Evolutionary conservation across 2,888 invertebrate genomes (phyloP).

Genomic region (Archaeoteleia sp.): DNA sequence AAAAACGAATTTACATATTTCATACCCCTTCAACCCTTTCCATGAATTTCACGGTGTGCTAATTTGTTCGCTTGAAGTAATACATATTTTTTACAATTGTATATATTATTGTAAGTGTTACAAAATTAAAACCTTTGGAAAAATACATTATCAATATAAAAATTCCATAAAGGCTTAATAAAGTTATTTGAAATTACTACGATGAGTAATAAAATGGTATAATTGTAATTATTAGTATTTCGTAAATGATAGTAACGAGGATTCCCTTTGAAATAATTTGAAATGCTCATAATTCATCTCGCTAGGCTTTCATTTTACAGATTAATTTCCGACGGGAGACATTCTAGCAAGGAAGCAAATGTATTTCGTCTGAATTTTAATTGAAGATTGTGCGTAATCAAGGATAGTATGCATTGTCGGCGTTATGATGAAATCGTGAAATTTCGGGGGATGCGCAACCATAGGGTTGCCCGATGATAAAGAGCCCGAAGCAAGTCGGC

Average conservation of each 20-base stretch:
- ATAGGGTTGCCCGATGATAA: constrained; percentile 19
- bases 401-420: constrained; percentile 6
- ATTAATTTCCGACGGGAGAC: constrained; percentile 11
- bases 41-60: too few species aligned
- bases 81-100: too few species aligned
- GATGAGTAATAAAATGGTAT: too few species aligned
- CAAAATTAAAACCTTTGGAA: too few species aligned
- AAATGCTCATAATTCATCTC: constrained; percentile 1
- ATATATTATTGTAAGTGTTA: too few species aligned
- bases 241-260: neutral
- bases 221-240: too few species aligned
- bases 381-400: constrained; percentile 12
- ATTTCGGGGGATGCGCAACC: constrained; percentile 10
- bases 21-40: too few species aligned
- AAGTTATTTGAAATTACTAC: too few species aligned
- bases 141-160: too few species aligned
- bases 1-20: too few species aligned
- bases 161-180: too few species aligned
- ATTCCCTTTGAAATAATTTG: neutral
- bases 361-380: constrained; percentile 16
- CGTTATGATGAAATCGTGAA: constrained; percentile 7
- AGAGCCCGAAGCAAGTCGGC: constrained; percentile 61
- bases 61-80: too few species aligned
- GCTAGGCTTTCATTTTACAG: neutral
- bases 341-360: constrained; percentile 6